Percentiles rank a stretch among this genome's conserved stretches.
These are phyloP conservation scores for Suricata suricatta DNA, from an alignment of 2,113 vertebrate genomes.

Conservation along the genomic window DNA sequence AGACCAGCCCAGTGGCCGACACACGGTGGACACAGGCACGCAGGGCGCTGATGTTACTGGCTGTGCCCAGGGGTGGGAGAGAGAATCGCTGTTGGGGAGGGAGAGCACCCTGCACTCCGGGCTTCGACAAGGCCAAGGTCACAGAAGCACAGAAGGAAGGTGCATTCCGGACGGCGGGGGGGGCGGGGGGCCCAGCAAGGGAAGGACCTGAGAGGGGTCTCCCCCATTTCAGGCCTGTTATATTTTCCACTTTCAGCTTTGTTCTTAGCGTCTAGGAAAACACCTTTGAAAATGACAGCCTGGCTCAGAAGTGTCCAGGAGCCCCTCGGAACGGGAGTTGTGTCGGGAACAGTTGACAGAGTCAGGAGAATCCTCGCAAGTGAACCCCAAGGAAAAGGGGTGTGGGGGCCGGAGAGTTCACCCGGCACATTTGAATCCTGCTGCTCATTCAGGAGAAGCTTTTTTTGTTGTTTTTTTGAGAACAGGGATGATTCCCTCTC, in stretches of 20 bases:
- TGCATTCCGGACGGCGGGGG: too few species aligned
- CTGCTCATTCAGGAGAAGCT: background rate
- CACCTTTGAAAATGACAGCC: background rate
- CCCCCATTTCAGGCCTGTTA: background rate
- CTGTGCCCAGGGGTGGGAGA: background rate
- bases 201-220: background rate
- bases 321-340: background rate
- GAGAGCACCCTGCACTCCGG: background rate
- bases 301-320: background rate
- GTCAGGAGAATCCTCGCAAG: background rate
- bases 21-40: background rate
- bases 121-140: background rate
- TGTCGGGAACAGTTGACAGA: background rate
- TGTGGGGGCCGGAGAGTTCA: background rate
- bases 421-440: rapidly evolving
- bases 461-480: slow-evolving; percentile 42
- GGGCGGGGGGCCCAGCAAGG: too few species aligned
- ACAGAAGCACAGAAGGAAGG: background rate
- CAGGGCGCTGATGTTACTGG: background rate
- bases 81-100: too few species aligned
- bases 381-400: background rate
- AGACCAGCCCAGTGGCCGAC: background rate
- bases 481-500: background rate
- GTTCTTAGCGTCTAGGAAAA: background rate
- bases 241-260: background rate